Evolutionary conservation across 2,888 invertebrate species (phyloP), one percentile per base, ranked within the genome.

Genomic region (Brachypalpus laphriformis): DNA sequence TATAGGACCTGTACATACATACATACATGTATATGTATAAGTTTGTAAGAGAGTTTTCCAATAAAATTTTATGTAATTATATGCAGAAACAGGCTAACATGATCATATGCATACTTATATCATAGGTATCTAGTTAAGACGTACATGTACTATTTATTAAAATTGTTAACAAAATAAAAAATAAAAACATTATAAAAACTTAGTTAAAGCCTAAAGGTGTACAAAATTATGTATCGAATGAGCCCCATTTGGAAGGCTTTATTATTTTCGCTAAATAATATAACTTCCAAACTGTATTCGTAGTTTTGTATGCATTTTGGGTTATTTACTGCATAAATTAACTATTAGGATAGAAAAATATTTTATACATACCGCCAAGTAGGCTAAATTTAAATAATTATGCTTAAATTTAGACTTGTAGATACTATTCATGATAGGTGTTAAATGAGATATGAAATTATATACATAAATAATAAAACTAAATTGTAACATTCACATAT

Each of bases 161-260:
- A 18, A 18, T 45, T 20, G 18, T 18, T 7, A 18, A 18, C 3
- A 42, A 0, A 8, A 42, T 14, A 18, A 42, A 42, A 42, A 18
- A 11, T 3, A 42, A 42, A 42, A 18, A 11, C 11, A 40, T 3
- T 14, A 40, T 8, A 2, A 9, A 34, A 9, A 14, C 11, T 42
- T 42, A 47, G 47, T 18, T 47, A 20, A 34, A 40, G 66, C 78
- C 74, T 68, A 78, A 80, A 42, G 47, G 80, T 65, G 57, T 83
- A 83, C 83, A 83, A 83, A 83, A 74, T 63, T 83, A 83, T 59
- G 68, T 22, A 75, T 74, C 80, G 37, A 57, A 63, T 74, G 83
- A 83, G 83, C 83, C 83, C 83, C 83, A 70, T 83, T 83, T 83
- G 83, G 83, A 83, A 83, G 83, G 25, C 11, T 8, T 51, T 51